phyloP scores from a whole-genome alignment of 2,113 vertebrate genomes.

The Mobula birostris region DNA sequence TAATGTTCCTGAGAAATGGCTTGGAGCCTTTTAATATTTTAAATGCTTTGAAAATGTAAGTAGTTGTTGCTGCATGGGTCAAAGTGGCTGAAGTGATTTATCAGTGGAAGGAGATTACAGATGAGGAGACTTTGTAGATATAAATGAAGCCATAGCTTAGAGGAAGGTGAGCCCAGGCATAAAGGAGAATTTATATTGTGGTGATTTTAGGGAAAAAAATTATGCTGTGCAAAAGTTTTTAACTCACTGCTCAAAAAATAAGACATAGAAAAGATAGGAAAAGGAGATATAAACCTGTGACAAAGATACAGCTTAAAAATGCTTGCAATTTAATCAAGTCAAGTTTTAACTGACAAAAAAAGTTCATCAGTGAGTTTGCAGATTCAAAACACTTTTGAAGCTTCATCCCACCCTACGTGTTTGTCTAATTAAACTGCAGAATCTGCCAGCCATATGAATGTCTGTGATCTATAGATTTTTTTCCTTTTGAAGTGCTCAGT shows the following conservation, averaged over 20 bases:
- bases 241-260: not conserved
- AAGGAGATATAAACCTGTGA: not conserved
- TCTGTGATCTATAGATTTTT: constrained; percentile 23
- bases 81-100: not conserved
- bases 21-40: too few species aligned
- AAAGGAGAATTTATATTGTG: not conserved
- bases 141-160: not conserved
- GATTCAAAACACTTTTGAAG: constrained; percentile 7
- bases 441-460: not conserved
- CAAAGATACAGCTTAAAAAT: too few species aligned
- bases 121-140: not conserved
- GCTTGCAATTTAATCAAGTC: not conserved
- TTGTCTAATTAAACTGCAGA: constrained; percentile 22
- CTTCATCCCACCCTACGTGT: not conserved
- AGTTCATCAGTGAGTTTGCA: not conserved
- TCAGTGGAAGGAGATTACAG: not conserved
- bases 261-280: too few species aligned
- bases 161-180: not conserved
- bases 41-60: too few species aligned
- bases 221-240: not conserved
- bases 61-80: too few species aligned
- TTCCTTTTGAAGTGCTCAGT: constrained; percentile 17
- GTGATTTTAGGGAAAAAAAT: not conserved
- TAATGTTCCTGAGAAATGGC: too few species aligned
- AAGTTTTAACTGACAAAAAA: not conserved